Conservation (phyloP, 2,113 vertebrate genomes). For the Fulmarus glacialis region DNA sequence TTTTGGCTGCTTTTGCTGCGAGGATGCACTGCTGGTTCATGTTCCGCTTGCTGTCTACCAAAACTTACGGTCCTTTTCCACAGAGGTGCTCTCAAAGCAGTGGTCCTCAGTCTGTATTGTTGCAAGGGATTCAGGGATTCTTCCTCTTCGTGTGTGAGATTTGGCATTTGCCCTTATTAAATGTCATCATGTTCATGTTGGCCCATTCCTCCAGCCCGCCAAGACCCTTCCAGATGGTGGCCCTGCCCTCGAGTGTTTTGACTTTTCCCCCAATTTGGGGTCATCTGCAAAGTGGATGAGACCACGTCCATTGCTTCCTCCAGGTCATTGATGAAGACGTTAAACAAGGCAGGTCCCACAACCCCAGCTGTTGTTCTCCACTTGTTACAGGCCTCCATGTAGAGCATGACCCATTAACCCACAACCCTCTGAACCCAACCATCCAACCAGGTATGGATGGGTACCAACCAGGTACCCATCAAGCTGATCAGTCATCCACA, state of each 20-base stretch:
- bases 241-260: not conserved
- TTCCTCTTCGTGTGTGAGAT: fast-evolving
- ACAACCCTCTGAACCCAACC: not conserved
- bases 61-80: fast-evolving
- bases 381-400: fast-evolving
- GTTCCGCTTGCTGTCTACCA: not conserved
- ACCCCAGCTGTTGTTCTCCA: not conserved
- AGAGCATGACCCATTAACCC: not conserved
- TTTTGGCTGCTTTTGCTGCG: not conserved
- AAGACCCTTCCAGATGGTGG: not conserved
- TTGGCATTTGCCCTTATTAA: not conserved
- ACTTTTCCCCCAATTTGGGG: fast-evolving
- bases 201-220: not conserved
- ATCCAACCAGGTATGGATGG: not conserved
- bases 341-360: not conserved
- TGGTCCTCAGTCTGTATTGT: not conserved
- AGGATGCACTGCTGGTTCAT: not conserved
- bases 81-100: not conserved
- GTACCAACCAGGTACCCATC: not conserved
- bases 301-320: not conserved
- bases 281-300: not conserved
- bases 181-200: fast-evolving
- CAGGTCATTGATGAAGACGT: fast-evolving
- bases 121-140: not conserved
- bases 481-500: not conserved